Evolutionary conservation across 2,113 vertebrate genomes (phyloP), one percentile per base, ranked within the genome.

Genomic region (Cololabis saira): DNA sequence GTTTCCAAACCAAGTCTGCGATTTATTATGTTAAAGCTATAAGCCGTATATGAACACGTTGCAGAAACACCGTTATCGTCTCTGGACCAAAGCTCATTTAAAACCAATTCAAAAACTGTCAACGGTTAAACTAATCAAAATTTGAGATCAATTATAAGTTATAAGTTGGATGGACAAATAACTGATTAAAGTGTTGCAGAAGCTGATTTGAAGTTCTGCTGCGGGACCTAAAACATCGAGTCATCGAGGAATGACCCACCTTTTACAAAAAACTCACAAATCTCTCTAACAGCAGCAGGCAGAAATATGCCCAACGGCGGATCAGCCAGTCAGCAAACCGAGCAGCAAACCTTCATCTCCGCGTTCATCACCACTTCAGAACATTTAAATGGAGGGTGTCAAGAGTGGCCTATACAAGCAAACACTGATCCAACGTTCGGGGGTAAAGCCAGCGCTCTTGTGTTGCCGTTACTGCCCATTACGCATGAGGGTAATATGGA

Each of bases 221-320:
- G 24, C 5, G 24, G 24, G 5, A 27, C 24, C 3, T 27, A 27
- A 27, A 27, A 27, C 24, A 27, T 27, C 24, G 2, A 5, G 24
- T 27, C 24, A 27, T 5, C 24, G 2, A 27, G 24, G 24, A 27
- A 27, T 27, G 24, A 27, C 24, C 19, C 41, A 15, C 60, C 70
- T 77, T 74, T 82, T 47, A 77, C 61, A 81, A 71, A 82, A 85
- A 83, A 73, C n/a, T n/a, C n/a, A 37, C 55, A 78, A 68, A 51
- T 59, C 21, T 65, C 30, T 19, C 56, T 64, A 68, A 71, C 59
- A 17, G 74, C 80, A 58, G 42, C 61, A 19, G 60, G 76, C 73
- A 67, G 59, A 63, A 77, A 49, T 45, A 83, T 61, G 40, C 48
- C 1, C 16, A 62, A 24, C 30, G 43, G 59, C 22, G 37, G 17